A percentile compares a stretch with the other conserved stretches of the same genome.
phyloP scores from a whole-genome alignment of 2,113 vertebrate species.

The Lanius ludovicianus region DNA sequence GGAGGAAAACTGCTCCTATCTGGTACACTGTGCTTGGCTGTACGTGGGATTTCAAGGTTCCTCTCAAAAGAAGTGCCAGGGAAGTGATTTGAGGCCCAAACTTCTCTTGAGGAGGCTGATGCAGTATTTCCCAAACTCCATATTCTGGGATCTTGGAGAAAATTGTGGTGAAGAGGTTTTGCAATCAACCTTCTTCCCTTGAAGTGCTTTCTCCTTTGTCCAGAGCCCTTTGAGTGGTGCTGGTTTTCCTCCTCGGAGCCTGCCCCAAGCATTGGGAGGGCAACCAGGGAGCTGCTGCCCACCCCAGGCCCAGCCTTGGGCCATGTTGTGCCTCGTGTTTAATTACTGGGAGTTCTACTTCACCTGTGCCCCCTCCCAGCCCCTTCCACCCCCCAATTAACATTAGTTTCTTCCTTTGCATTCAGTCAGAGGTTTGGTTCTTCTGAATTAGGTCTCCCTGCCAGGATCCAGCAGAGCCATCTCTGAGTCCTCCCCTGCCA shows the following conservation, averaged over 20 bases:
- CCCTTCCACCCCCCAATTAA: not conserved
- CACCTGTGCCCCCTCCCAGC: not conserved
- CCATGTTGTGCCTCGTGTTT: fast-evolving
- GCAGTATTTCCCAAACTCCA: not conserved
- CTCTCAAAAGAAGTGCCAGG: not conserved
- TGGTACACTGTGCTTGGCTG: not conserved
- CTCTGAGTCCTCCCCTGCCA: not conserved
- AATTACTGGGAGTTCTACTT: not conserved
- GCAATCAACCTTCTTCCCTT: not conserved
- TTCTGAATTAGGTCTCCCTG: not conserved
- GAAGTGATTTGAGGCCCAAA: not conserved
- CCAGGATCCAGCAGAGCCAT: not conserved
- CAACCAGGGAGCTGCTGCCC: not conserved
- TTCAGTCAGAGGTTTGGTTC: not conserved
- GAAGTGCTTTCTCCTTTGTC: not conserved
- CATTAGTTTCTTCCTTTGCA: not conserved
- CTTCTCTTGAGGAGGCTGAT: not conserved
- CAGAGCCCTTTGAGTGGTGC: not conserved
- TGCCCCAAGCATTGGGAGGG: not conserved
- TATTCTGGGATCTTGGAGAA: not conserved
- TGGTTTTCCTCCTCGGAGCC: not conserved
- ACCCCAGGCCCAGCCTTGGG: not conserved
- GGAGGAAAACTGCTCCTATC: not conserved
- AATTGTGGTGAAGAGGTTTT: not conserved
- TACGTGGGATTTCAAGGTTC: not conserved